Base-by-base conservation (phyloP, 2,797 vertebrate genomes). In the Periparus ater region DNA sequence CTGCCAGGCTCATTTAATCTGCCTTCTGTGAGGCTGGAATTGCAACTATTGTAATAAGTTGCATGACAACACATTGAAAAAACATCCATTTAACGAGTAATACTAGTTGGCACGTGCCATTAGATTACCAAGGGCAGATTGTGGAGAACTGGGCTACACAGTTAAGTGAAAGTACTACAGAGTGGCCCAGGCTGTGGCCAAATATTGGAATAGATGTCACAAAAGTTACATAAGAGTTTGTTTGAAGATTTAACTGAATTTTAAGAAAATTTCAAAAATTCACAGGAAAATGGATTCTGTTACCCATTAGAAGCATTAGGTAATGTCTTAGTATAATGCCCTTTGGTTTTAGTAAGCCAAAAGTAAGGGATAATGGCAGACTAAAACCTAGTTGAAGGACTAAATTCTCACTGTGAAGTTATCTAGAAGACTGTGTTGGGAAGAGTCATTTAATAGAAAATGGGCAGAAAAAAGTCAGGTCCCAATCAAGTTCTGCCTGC, bases 61-160 rank as follows among this genome's bases (percentile, higher is more conserved):
- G 10, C 26, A 58, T 29, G 45, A 53, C 22, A 91, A 68, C 17
- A 20, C 29, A 79, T 27, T 30, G 10, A 13, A 44, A 71, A 63
- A 72, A 73, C 32, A 1, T 50, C 34, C 7, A 47, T 77, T 67
- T 44, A 54, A 8, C 71, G 29, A 34, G 6, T 60, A 58, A 38
- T 19, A 63, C 10, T 50, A 16, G 4, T 72, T 81, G 42, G 25
- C 18, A 78, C 0, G 0, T 70, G 15, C 29, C 40, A 16, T 26
- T n/a, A 27, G 4, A 22, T 89, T 44, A 34, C n/a, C 21, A 40
- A 16, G 13, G 26, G 21, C 34, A 62, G 79, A 67, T 1, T 44
- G 17, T 25, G 48, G 21, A 78, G 58, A 34, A 12, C 10, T 58
- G 30, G n/a, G 26, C 34, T 85, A 51, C 61, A 32, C 57, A 57